Conservation (phyloP, 1,140 invertebrate species). For the Spodoptera litura region DNA sequence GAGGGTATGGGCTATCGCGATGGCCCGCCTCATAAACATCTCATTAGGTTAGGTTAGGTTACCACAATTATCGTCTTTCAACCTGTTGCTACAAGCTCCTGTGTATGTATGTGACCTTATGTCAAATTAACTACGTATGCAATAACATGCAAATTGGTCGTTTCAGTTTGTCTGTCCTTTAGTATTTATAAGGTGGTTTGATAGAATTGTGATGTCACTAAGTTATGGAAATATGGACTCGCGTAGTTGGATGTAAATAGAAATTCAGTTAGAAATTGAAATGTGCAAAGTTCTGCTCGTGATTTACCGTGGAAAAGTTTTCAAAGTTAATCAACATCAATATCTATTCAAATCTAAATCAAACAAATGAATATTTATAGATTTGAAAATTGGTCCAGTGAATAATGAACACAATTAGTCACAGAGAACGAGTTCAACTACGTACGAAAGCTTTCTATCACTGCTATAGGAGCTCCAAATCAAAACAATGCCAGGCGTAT, state of each 20-base stretch:
- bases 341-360: too few relatives aligned
- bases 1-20: conserved; percentile 32
- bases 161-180: conserved; percentile 22
- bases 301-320: too few relatives aligned
- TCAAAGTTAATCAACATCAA: too few relatives aligned
- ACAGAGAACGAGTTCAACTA: too few relatives aligned
- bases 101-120: conserved; percentile 41
- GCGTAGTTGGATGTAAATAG: too few relatives aligned
- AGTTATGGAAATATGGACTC: neutral
- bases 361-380: too few relatives aligned
- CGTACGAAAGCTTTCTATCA: too few relatives aligned
- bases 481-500: neutral
- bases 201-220: neutral
- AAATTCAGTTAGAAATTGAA: too few relatives aligned
- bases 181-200: conserved; percentile 8
- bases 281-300: too few relatives aligned
- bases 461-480: neutral
- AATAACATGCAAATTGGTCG: conserved; percentile 20
- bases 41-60: conserved; percentile 28
- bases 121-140: conserved; percentile 39
- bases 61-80: conserved; percentile 42
- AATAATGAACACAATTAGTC: too few relatives aligned
- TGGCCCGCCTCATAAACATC: conserved; percentile 23
- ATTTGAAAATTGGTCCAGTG: too few relatives aligned
- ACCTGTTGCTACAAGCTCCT: conserved; percentile 23